Base-by-base conservation (phyloP, 2,797 vertebrate genomes). In the Ctenochaetus hawaiiensis region DNA sequence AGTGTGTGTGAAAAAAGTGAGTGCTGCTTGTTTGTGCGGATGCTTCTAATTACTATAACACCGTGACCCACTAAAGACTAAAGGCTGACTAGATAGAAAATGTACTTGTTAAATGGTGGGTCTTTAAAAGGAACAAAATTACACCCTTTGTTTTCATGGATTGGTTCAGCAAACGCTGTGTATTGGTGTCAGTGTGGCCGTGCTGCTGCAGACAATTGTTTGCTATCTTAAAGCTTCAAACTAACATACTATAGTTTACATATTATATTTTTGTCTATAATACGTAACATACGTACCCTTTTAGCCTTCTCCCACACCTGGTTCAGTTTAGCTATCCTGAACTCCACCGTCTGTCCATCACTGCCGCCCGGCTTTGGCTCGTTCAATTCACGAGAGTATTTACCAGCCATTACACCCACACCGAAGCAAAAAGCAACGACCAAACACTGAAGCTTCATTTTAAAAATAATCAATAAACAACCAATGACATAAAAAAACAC, bases 231-330 rank as follows among this genome's bases (percentile, higher is more conserved):
- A 26, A 64, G 13, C 12, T 41, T 22, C 18, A 22, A 17, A n/a
- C 58, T 11, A 23, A 8, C 18, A 2, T 13, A 34, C 30, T 34
- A 34, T 34, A 34, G 30, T 34, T 34, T n/a, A 14, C 3, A 16
- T 18, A 11, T 9, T 1, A 9, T 12, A 30, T 14, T n/a, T 14
- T 10, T 62, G 1, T 67, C 9, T 17, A 34, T 34, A 41, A 45
- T 45, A 6, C 6, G 14, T 2, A 37, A 22, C 14, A 20, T 59
- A 91, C 97, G 91, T 91, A 99, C 97, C 96, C 97, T 82, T 83
- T 93, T 91, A 2, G 98, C 97, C 89, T 99, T 99, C 90, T 97
- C 97, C 98, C 98, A 99, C 48, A 97, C 87, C 91, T 99, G 98
- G 90, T 96, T 97, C 53, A 99, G 91, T 89, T 94, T 97, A 43